A percentile compares a stretch with the other conserved stretches of the same genome.
Evolutionary conservation across 2,797 vertebrate species (phyloP).

Genomic region (Danio jaintianensis): DNA sequence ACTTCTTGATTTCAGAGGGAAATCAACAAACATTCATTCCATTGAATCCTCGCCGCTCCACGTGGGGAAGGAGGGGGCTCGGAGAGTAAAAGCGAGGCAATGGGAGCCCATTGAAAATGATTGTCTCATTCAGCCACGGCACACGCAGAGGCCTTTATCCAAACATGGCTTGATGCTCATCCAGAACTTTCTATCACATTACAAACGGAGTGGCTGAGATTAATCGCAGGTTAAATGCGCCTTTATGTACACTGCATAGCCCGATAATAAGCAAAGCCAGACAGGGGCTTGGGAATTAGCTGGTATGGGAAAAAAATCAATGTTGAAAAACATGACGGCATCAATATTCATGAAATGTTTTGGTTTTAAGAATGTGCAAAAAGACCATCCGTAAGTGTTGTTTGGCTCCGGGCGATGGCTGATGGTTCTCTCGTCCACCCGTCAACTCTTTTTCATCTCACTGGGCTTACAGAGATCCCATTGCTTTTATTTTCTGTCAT

Average conservation of each 20-base stretch:
- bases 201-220: constrained; percentile 38
- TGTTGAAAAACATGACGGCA: constrained; percentile 8
- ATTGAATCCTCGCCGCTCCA: constrained; percentile 33
- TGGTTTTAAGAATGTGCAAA: neutral
- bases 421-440: constrained; percentile 37
- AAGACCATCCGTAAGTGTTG: constrained; percentile 29
- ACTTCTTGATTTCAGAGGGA: constrained; percentile 58
- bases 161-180: constrained; percentile 55
- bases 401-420: constrained; percentile 30
- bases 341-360: constrained; percentile 15
- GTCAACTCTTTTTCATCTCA: constrained; percentile 50
- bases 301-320: neutral
- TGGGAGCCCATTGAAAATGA: constrained; percentile 57
- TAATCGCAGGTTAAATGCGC: constrained; percentile 55
- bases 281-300: constrained; percentile 24
- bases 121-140: constrained; percentile 58
- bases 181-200: constrained; percentile 50
- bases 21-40: constrained; percentile 64
- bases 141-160: constrained; percentile 51
- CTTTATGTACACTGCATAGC: constrained; percentile 38
- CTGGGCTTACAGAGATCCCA: constrained; percentile 45
- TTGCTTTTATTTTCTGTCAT: constrained; percentile 60
- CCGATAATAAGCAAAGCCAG: constrained; percentile 44
- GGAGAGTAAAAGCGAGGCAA: constrained; percentile 36
- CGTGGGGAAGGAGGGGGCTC: constrained; percentile 29